Evolutionary conservation across 2,113 vertebrate genomes (phyloP).

Genomic region (Ochotona curzoniae): DNA sequence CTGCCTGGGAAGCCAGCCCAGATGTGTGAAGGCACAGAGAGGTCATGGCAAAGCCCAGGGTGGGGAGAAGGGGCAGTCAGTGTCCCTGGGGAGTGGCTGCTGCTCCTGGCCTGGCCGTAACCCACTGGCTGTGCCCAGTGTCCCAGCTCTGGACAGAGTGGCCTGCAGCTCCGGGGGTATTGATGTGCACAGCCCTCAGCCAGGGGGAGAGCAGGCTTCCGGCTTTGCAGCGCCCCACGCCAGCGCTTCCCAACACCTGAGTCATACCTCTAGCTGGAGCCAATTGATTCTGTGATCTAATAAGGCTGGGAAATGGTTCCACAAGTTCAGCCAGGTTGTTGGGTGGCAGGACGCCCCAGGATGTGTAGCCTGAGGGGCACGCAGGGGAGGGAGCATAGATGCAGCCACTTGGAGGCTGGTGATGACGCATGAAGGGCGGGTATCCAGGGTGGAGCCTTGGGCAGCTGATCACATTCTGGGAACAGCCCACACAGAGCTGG

Average conservation of each 20-base stretch:
- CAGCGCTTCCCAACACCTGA: not conserved
- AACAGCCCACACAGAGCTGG: not conserved
- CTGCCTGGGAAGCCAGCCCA: not conserved
- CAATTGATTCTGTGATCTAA: not conserved
- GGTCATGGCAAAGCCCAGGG: not conserved
- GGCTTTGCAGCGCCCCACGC: rapidly evolving
- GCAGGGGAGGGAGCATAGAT: no score
- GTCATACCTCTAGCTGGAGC: not conserved
- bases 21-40: not conserved
- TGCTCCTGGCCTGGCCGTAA: rapidly evolving
- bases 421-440: no score
- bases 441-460: no score
- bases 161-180: not conserved
- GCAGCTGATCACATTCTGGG: not conserved
- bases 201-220: not conserved
- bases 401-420: not conserved
- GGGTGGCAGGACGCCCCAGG: not conserved
- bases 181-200: not conserved
- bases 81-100: not conserved
- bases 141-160: not conserved
- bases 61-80: not conserved
- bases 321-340: not conserved
- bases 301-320: not conserved
- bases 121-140: not conserved
- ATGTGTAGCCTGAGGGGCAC: rapidly evolving